Base-by-base conservation (phyloP, 2,113 vertebrate genomes). In the Catharus bicknelli region DNA sequence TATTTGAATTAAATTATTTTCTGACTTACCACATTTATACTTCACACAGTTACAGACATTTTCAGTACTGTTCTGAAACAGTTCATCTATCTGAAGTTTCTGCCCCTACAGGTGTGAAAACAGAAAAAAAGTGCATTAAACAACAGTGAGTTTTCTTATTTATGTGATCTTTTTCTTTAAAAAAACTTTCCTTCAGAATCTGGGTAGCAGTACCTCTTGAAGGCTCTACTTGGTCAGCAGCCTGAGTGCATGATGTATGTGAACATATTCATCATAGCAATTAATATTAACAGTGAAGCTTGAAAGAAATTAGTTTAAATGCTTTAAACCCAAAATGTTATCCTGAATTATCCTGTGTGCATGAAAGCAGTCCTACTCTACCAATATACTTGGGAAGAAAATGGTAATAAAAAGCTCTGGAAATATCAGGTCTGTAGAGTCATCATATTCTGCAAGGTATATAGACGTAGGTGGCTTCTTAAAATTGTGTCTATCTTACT, bases 41-140 rank as follows among this genome's bases (percentile, higher is more conserved):
- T 97, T 98, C 69, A 98, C 97, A 55, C 99, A 99, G 96, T 97
- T 97, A 72, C 99, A 99, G 82, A 97, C 96, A 88, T 99, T 99
- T 95, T 98, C 97, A 42, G 95, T 94, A 58, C 98, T 98, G 29
- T 97, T 97, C 93, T 98, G 93, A 95, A 98, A 99, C 47, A 95
- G 91, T 77, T 98, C 97, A 54, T 99, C 99, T 96, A 98, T 88
- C 95, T 99, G 98, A 40, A 98, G 96, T 75, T 97, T 98, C 95
- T 99, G 98, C 66, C 99, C 99, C 99, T 99, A 64, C 2, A 4
- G 34, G 43, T 58, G 89, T 22, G 89, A 86, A 96, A 93, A 53
- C 10, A 74, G 7, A 92, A 62, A 48, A 73, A 45, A 59, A 10
- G 23, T 25, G 30, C 51, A 29, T 77, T 15, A 85, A 90, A 25